Conservation (phyloP, 2,113 vertebrate species). For the Burhinus bistriatus region DNA sequence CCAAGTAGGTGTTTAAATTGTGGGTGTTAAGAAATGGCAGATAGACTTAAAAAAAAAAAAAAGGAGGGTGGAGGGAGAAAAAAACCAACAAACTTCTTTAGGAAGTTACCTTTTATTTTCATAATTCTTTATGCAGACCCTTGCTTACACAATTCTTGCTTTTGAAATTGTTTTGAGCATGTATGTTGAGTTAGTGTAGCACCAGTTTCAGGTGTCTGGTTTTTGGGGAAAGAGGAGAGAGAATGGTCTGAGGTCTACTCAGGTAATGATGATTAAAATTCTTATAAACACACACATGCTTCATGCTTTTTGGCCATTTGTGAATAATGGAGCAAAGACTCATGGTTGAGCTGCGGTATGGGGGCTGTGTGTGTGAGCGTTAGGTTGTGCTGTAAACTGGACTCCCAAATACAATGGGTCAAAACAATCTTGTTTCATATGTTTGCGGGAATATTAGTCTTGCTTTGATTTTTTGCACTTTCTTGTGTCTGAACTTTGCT, state of each 20-base stretch:
- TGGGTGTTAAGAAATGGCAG: neutral
- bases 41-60: neutral
- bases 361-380: accelerated
- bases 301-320: neutral
- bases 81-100: neutral
- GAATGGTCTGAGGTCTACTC: neutral
- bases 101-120: neutral
- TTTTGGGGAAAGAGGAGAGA: neutral
- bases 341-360: neutral
- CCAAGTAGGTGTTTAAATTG: neutral
- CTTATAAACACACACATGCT: neutral
- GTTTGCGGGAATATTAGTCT: neutral
- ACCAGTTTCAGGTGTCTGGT: neutral
- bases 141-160: neutral
- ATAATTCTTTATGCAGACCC: neutral
- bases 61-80: too few species aligned
- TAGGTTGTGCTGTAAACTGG: neutral
- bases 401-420: accelerated
- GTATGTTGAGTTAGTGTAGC: neutral
- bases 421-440: neutral
- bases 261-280: neutral
- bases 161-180: neutral
- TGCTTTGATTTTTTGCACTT: neutral
- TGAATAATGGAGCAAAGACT: neutral
- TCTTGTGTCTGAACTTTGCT: neutral